Evolutionary conservation across 2,797 vertebrate genomes (phyloP).

Genomic region (Erethizon dorsatum): DNA sequence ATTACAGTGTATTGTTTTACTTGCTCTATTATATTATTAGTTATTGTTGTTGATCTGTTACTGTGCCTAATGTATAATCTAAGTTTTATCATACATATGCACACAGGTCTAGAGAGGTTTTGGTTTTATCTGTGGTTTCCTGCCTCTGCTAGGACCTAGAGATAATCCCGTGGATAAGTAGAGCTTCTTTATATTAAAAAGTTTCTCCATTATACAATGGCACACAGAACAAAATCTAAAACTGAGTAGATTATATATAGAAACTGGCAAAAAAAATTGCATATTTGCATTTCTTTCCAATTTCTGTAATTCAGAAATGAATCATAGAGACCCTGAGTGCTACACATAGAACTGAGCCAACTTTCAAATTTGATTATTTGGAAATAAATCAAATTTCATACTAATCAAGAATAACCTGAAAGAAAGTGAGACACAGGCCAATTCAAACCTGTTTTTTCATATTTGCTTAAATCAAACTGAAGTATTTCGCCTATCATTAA

Average conservation of each 20-base stretch:
- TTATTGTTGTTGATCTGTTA: not conserved
- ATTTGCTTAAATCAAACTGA: not conserved
- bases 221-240: not conserved
- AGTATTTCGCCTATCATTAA: not conserved
- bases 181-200: not conserved
- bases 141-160: too few relatives aligned
- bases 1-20: not conserved
- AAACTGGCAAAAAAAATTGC: not conserved
- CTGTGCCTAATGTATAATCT: not conserved
- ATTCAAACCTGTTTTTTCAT: not conserved
- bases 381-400: not conserved
- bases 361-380: slow-evolving; percentile 15
- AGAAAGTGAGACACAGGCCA: not conserved
- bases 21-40: not conserved
- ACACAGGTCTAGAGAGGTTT: not conserved
- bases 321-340: not conserved
- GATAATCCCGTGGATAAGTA: not conserved
- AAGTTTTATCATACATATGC: not conserved
- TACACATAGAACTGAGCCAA: not conserved
- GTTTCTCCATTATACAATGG: not conserved
- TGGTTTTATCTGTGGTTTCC: not conserved
- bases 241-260: not conserved
- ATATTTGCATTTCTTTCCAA: not conserved
- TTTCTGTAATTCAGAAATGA: not conserved
- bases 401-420: not conserved